Evolutionary conservation across 2,888 invertebrate genomes (phyloP).

Genomic region (Euzophera pinguis): DNA sequence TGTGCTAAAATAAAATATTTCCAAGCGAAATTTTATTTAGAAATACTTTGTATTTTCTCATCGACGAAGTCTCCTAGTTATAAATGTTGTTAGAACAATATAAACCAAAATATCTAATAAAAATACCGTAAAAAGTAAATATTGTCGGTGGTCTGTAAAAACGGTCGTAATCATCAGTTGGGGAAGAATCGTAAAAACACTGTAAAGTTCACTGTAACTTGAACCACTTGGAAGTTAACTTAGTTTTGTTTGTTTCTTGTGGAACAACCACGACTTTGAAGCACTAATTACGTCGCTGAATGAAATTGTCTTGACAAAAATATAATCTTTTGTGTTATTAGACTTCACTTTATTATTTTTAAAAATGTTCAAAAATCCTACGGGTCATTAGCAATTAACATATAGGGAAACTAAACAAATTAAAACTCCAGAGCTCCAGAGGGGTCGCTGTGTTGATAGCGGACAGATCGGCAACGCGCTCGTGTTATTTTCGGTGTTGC

Average conservation of each 20-base stretch:
- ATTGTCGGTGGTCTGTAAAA: constrained; percentile 2
- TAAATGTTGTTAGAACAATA: background rate
- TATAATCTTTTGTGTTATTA: background rate
- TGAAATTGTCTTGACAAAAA: background rate
- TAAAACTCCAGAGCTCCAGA: too few species aligned
- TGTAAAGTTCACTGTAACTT: background rate
- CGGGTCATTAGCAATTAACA: too few species aligned
- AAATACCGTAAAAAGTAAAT: background rate
- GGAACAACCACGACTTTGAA: background rate
- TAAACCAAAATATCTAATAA: background rate
- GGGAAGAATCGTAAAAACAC: background rate
- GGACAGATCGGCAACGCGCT: too few species aligned
- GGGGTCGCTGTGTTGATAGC: too few species aligned
- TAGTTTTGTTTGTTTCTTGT: background rate
- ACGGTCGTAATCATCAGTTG: background rate
- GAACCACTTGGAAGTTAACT: background rate
- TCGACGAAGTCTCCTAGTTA: background rate
- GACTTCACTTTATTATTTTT: background rate
- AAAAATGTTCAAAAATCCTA: too few species aligned
- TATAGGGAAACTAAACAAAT: too few species aligned
- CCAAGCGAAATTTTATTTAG: too few species aligned
- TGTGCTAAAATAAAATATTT: too few species aligned
- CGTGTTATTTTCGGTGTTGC: too few species aligned
- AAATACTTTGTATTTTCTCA: too few species aligned
- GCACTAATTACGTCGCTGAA: background rate